Base-by-base conservation (phyloP, 2,113 vertebrate genomes). In the Athene noctua region DNA sequence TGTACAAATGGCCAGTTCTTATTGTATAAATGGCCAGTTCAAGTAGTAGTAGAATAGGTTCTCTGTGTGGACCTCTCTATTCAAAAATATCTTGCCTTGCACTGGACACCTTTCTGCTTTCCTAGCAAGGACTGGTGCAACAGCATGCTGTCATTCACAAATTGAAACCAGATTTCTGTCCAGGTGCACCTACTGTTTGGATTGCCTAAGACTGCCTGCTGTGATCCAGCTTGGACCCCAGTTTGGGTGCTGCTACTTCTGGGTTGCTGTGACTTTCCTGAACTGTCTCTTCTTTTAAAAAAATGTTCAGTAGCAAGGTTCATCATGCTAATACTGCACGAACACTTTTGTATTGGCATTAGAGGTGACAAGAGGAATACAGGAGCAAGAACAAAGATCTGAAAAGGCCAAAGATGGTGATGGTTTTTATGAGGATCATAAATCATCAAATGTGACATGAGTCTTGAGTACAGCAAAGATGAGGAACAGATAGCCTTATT, bases 261-360 rank as follows among this genome's bases (percentile, higher is more conserved):
- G 54, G 15, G 23, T 46, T 93, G 80, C 40, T 57, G 7, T 57
- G 29, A 6, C 46, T 80, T 80, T 68, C 25, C 14, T 55, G 11
- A 65, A 22, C 6, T 70, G 21, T 27, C 5, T 25, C 27, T 78
- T 77, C 19, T 63, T 58, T 32, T 25, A 83, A 80, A 79, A 32
- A 46, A 34, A 21, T 5, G 1, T 34, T 89, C 44, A n/a, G 26
- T 55, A 25, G 8, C 14, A 61, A 92, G 25, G 9, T 90, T 59
- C 55, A 38, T 84, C 3, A 15, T 1, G 4, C 6, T 29, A 30
- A 1, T n/a, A 36, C 46, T 59, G 6, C 22, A n/a, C 0, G 0
- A 74, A 16, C 14, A 8, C 5, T 46, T 90, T 55, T 68, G 2
- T 58, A 8, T 40, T 68, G 51, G 15, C 7, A 32, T 73, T 46